Evolutionary conservation across 2,113 vertebrate genomes (phyloP), one percentile per base, ranked within the genome.

Genomic region (Nothocercus julius): DNA sequence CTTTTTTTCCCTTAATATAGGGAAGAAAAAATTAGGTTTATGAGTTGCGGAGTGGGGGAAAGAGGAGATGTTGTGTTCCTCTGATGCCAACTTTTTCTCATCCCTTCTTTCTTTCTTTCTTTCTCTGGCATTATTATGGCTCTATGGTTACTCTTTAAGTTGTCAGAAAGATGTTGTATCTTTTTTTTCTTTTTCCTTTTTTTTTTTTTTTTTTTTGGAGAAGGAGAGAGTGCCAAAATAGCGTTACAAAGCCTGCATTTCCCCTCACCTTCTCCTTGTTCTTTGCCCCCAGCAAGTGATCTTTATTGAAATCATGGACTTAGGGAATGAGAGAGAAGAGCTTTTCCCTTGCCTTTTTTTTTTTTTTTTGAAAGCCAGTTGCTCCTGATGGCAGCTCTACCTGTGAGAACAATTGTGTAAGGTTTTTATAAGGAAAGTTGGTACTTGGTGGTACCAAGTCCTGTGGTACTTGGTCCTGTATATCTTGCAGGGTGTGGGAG

Each of bases 11-110:
- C 30, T 95, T 94, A 66, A 90, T 88, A 75, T 44, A 91, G 53
- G 25, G 21, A 89, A 77, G 21, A 10, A 34, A 79, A 14, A 27
- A 8, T 7, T 92, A 87, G 45, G 92, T 95, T 22, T 54, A 36
- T 70, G 53, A 25, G 22, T 86, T 72, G 34, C 8, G 47, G n/a
- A 13, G 15, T 3, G 30, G 28, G 54, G 54, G 28, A 5, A 58
- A 58, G 54, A 16, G 54, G 30, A 58, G 54, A 66, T 70, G 68
- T 38, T 69, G 0, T n/a, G 58, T 93, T 96, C 38, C 63, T 90
- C 51, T 77, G 63, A 86, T 93, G 67, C 82, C 91, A 96, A 89
- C 80, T 97, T 96, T 63, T 83, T 94, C 44, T 74, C 58, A 84
- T 87, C 56, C 8, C 38, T 85, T 79, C 91, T 94, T 82, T 68